Evolutionary conservation across 2,797 vertebrate species (phyloP).

Genomic region (Clangula hyemalis): DNA sequence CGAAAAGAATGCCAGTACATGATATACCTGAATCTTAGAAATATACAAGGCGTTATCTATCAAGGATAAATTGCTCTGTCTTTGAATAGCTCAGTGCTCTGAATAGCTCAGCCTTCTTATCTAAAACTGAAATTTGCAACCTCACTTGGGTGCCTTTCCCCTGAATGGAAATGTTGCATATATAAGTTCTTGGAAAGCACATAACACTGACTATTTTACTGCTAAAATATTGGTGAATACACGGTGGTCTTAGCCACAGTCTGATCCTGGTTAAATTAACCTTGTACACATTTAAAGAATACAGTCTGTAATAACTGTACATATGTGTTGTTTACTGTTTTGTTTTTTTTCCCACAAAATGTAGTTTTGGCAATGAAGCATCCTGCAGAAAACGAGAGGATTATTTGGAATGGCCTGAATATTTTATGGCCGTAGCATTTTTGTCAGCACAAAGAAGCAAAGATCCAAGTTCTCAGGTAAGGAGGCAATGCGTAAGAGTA

Average conservation of each 20-base stretch:
- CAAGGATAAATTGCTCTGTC: constrained; percentile 47
- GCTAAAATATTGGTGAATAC: constrained; percentile 9
- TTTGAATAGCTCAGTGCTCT: constrained; percentile 18
- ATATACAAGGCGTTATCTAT: constrained; percentile 22
- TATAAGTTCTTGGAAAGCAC: background rate
- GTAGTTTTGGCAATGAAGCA: constrained; percentile 52
- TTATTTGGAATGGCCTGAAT: constrained; percentile 96
- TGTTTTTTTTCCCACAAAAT: background rate
- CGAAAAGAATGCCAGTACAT: background rate
- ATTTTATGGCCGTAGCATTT: constrained; percentile 98
- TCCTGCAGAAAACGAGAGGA: constrained; percentile 87
- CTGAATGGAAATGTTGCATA: constrained; percentile 7
- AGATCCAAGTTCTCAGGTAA: constrained; percentile 94
- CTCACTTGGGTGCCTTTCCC: constrained; percentile 6
- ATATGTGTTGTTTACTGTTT: constrained; percentile 23
- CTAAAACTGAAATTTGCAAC: constrained; percentile 49
- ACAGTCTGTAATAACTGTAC: background rate
- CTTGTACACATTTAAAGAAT: background rate
- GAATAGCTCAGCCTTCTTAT: constrained; percentile 43
- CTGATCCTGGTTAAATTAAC: background rate
- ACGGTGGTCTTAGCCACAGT: background rate
- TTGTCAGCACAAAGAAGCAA: constrained; percentile 97
- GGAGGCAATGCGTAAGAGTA: background rate
- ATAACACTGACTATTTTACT: background rate
- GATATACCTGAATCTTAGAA: constrained; percentile 25